phyloP scores from a whole-genome alignment of 2,797 vertebrate genomes.

The Microctenopoma stevenorrisi region DNA sequence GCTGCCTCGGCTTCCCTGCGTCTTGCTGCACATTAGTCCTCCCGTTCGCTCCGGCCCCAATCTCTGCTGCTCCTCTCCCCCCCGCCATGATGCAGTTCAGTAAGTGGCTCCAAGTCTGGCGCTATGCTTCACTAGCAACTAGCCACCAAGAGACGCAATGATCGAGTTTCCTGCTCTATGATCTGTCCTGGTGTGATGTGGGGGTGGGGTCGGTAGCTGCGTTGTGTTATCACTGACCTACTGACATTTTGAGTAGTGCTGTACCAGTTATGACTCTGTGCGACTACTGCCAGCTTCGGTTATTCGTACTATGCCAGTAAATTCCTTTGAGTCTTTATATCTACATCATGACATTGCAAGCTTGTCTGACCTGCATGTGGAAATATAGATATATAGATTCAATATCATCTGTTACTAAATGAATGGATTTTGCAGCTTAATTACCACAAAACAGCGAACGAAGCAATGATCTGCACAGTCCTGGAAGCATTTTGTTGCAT shows the following conservation, averaged over 20 bases:
- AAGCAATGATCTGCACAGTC: neutral
- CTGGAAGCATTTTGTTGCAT: conserved; percentile 10
- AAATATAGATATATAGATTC: conserved; percentile 3
- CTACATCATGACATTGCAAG: neutral
- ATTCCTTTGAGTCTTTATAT: conserved; percentile 15
- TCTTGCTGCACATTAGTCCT: conserved; percentile 4
- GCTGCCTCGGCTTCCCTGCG: conserved; percentile 16
- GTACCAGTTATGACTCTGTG: conserved; percentile 38
- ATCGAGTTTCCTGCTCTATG: conserved; percentile 65
- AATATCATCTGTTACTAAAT: too few relatives aligned
- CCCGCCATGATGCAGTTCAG: conserved; percentile 50
- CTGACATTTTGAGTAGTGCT: conserved; percentile 67
- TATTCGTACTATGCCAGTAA: neutral
- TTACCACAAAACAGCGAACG: neutral
- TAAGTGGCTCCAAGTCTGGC: conserved; percentile 13
- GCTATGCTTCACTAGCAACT: conserved; percentile 16
- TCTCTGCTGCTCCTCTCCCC: conserved; percentile 41
- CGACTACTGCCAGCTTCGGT: conserved; percentile 27
- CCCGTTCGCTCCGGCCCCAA: neutral
- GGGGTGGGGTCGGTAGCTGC: conserved; percentile 13
- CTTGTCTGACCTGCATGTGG: neutral
- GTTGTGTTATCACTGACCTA: conserved; percentile 51
- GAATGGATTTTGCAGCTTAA: neutral
- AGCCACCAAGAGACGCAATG: conserved; percentile 25
- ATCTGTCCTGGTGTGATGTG: conserved; percentile 46